Evolutionary conservation across 2,888 invertebrate species (phyloP), one percentile per base, ranked within the genome.

Genomic region (Microctonus aethiopoides): DNA sequence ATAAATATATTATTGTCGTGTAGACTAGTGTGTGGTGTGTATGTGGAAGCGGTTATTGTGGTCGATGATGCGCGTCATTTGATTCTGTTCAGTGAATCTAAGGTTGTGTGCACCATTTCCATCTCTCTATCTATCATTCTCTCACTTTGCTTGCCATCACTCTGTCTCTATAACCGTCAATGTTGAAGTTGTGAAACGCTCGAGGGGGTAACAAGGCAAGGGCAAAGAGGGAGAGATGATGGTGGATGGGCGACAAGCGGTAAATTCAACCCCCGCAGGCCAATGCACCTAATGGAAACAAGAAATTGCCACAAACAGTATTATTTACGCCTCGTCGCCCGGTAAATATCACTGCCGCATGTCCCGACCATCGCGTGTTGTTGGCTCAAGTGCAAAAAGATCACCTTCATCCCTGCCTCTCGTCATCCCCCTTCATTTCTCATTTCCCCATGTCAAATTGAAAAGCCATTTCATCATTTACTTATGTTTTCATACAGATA

Each of bases 261-360:
- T 41, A 66, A 22, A 65, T 65, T 65, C 56, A 65, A 65, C 65
- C 65, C 84, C 86, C 80, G 81, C 81, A 81, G 85, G 84, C 83
- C 82, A 81, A 82, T 83, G 83, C 82, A 83, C 84, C 82, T 86
- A 85, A 86, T 86, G 85, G 85, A 86, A 86, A 86, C 86, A 85
- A 86, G 86, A 86, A 86, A 86, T 86, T 86, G 85, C 84, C 79
- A 80, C 83, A 86, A 86, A 86, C 84, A 83, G 81, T 79, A 80
- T 86, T 86, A 86, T 79, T 80, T 78, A 84, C 84, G 84, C 80
- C 79, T 83, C 82, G 80, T 79, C 83, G 84, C 83, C 80, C 78
- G 77, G 81, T 83, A 83, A 85, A 85, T 85, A 85, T 85, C 82
- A 74, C 71, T 61, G 70, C 72, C 72, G 73, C 66, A 60, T 63